A percentile compares a stretch with the other conserved stretches of the same genome.
phyloP scores from a whole-genome alignment of 2,888 invertebrate genomes.

The Pycnomerus fuliginosus region DNA sequence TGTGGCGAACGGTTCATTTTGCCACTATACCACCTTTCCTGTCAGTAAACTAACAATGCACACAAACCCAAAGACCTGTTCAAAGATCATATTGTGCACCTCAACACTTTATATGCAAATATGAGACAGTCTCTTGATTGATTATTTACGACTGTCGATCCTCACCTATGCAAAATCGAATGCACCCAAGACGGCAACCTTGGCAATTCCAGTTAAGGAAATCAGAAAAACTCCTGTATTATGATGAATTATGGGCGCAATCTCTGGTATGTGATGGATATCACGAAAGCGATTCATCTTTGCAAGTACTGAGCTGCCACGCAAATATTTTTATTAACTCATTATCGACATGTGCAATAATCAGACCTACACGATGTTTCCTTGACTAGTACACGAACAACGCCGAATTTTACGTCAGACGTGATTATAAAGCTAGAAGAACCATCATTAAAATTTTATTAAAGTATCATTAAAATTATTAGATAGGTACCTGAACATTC shows the following conservation, averaged over 20 bases:
- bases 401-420: too few relatives aligned
- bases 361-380: too few relatives aligned
- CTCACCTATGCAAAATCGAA: constrained; percentile 1
- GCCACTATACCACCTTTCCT: too few relatives aligned
- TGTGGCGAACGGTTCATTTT: too few relatives aligned
- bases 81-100: too few relatives aligned
- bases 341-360: constrained; percentile 10
- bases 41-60: too few relatives aligned
- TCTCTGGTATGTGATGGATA: constrained; percentile 13
- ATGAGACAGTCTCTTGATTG: background rate
- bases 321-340: constrained; percentile 18
- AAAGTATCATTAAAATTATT: constrained; percentile 25
- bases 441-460: constrained; percentile 24
- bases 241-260: constrained; percentile 9
- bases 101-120: constrained; percentile 1
- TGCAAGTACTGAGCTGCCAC: constrained; percentile 7
- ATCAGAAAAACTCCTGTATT: constrained; percentile 6
- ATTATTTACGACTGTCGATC: constrained; percentile 2
- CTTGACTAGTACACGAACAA: too few relatives aligned
- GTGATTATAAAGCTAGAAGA: too few relatives aligned
- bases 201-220: constrained; percentile 2
- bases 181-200: constrained; percentile 1
- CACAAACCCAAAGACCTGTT: too few relatives aligned
- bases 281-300: constrained; percentile 11
- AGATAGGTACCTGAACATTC: constrained; percentile 19